These are phyloP conservation scores for Clostera curtula DNA, from an alignment of 2,888 invertebrate species.

Conservation along the genomic window DNA sequence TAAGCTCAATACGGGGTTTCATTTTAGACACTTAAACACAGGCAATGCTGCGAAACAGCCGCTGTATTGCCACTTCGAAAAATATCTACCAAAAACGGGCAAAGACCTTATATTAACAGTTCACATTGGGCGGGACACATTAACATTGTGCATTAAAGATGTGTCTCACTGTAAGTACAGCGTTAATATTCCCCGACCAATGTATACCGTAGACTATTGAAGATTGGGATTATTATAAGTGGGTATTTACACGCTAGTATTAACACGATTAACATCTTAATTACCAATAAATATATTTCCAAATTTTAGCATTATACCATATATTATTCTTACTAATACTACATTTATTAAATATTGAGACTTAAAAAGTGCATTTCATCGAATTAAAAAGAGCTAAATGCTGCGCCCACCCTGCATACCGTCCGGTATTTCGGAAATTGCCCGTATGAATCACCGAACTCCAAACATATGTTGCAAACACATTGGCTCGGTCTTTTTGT, in stretches of 20 bases:
- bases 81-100: slow-evolving; percentile 6
- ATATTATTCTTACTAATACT: slow-evolving; percentile 13
- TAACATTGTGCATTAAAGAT: not conserved
- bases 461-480: slow-evolving; percentile 6
- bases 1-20: slow-evolving; percentile 51
- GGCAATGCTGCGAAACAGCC: slow-evolving; percentile 21
- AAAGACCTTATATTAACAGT: slow-evolving; percentile 14
- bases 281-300: slow-evolving; percentile 21
- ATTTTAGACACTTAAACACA: slow-evolving; percentile 28
- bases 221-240: slow-evolving; percentile 7
- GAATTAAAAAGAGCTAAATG: slow-evolving; percentile 13
- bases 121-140: slow-evolving; percentile 4
- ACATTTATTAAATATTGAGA: slow-evolving; percentile 20
- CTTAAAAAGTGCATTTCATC: slow-evolving; percentile 17
- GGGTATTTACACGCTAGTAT: slow-evolving; percentile 5
- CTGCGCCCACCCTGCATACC: slow-evolving; percentile 16
- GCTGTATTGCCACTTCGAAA: not conserved
- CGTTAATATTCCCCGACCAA: slow-evolving; percentile 6
- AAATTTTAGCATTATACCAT: slow-evolving; percentile 14
- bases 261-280: slow-evolving; percentile 7
- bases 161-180: not conserved
- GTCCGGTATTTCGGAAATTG: slow-evolving; percentile 15
- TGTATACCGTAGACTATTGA: slow-evolving; percentile 5
- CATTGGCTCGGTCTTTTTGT: too few species aligned
- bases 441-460: slow-evolving; percentile 12